Evolutionary conservation across 2,113 vertebrate species (phyloP).

Genomic region (Gambusia affinis): DNA sequence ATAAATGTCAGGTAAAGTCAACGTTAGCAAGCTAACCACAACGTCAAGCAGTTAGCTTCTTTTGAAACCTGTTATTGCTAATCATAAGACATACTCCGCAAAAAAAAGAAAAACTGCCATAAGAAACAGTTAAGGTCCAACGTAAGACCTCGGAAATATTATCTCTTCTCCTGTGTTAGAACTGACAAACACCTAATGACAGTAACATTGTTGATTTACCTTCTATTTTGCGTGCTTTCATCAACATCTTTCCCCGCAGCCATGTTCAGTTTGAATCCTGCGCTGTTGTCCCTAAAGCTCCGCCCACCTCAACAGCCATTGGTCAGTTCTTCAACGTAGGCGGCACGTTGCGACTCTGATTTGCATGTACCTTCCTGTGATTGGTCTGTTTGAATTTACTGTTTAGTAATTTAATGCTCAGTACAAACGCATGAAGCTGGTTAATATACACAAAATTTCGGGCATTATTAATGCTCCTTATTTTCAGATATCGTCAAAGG

Average conservation of each 20-base stretch:
- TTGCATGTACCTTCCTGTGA: conserved; percentile 31
- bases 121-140: accelerated
- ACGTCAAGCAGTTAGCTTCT: not conserved
- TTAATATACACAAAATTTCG: no score
- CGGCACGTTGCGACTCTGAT: not conserved
- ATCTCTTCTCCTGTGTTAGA: not conserved
- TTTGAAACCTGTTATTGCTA: not conserved
- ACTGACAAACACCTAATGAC: accelerated
- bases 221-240: conserved; percentile 69
- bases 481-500: no score
- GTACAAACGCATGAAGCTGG: no score
- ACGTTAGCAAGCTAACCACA: not conserved
- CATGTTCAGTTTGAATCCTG: conserved; percentile 82
- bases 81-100: not conserved
- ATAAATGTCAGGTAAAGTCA: not conserved
- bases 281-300: conserved; percentile 51
- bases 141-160: accelerated
- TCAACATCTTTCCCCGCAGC: conserved; percentile 73
- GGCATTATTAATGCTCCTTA: no score
- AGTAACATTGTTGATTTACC: conserved; percentile 50
- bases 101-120: not conserved
- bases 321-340: conserved; percentile 35
- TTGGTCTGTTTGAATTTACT: conserved; percentile 77
- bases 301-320: conserved; percentile 58
- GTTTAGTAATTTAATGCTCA: not conserved